A percentile compares a stretch with the other conserved stretches of the same genome.
phyloP scores from a whole-genome alignment of 2,797 vertebrate species.

The Rhincodon typus region DNA sequence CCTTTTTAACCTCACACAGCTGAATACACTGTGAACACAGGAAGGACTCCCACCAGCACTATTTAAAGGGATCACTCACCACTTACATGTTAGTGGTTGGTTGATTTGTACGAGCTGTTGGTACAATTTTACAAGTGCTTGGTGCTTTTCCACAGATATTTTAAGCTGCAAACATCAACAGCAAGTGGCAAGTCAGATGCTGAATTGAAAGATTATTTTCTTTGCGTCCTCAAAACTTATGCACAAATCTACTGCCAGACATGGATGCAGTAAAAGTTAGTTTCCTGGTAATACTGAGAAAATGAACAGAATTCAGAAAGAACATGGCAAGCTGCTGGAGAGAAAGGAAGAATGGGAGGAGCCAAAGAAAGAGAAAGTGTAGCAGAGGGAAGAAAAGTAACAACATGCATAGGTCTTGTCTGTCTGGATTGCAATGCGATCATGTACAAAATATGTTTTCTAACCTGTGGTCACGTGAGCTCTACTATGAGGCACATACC shows the following conservation, averaged over 20 bases:
- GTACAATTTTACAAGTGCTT: background rate
- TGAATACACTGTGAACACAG: background rate
- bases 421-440: background rate
- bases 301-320: background rate
- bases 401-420: background rate
- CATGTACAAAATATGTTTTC: no score
- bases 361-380: background rate
- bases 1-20: background rate
- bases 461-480: no score
- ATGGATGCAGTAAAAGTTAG: background rate
- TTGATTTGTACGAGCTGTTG: background rate
- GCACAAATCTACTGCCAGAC: background rate
- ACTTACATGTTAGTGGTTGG: background rate
- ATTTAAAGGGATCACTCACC: background rate
- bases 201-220: background rate
- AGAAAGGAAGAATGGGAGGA: background rate
- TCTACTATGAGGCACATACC: no score
- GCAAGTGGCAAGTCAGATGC: background rate
- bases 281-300: background rate
- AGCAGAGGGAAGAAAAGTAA: background rate
- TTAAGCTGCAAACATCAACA: background rate
- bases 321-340: background rate
- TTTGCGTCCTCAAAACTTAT: background rate
- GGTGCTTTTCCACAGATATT: background rate
- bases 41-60: background rate